Evolutionary conservation across 2,113 vertebrate genomes (phyloP).

Genomic region (Colaptes auratus): DNA sequence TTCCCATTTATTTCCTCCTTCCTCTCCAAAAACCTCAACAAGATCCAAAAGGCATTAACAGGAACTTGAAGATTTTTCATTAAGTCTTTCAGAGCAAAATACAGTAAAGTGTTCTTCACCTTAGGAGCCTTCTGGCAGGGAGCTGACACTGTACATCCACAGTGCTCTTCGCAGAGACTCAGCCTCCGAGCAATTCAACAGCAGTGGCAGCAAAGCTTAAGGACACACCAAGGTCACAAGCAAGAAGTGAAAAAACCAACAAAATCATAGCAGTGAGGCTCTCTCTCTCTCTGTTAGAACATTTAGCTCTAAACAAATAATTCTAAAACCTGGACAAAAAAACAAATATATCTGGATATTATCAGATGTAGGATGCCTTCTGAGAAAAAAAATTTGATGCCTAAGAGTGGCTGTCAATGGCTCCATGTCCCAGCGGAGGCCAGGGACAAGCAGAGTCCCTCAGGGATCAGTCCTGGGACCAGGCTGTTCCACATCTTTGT

Average conservation of each 20-base stretch:
- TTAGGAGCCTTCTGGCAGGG: neutral
- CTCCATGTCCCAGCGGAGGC: no score
- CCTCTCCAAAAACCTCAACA: neutral
- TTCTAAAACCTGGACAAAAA: neutral
- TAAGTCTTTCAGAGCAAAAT: neutral
- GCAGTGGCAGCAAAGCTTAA: neutral
- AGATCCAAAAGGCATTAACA: neutral
- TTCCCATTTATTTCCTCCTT: neutral
- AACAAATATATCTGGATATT: neutral
- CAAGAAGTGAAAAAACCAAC: neutral
- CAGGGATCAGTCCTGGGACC: no score
- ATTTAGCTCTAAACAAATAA: neutral
- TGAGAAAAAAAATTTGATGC: neutral
- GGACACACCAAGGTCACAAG: conserved; percentile 48
- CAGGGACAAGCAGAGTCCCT: no score
- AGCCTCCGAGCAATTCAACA: conserved; percentile 8
- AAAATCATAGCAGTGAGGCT: neutral
- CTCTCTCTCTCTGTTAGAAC: neutral
- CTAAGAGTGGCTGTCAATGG: neutral
- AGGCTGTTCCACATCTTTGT: no score
- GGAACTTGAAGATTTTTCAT: neutral
- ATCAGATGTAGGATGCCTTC: neutral
- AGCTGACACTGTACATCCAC: neutral
- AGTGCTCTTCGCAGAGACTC: neutral
- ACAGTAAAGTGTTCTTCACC: neutral